Evolutionary conservation across 2,888 invertebrate genomes (phyloP).

Genomic region (Hypena proboscidalis): DNA sequence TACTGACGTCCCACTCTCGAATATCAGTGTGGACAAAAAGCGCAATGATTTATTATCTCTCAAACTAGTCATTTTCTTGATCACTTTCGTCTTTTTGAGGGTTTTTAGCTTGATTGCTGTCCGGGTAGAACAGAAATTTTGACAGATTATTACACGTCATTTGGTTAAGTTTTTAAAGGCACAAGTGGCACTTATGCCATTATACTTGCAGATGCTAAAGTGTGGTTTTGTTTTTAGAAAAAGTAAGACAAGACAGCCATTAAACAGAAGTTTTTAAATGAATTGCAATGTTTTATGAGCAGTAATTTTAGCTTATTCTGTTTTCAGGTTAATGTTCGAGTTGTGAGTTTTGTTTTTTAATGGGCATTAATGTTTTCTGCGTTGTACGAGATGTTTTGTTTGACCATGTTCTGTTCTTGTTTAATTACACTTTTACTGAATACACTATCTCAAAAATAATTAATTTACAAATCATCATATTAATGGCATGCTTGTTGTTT

Average conservation of each 20-base stretch:
- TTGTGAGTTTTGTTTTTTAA: slow-evolving; percentile 42
- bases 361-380: slow-evolving; percentile 35
- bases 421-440: slow-evolving; percentile 25
- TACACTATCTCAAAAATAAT: slow-evolving; percentile 4
- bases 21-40: slow-evolving; percentile 51
- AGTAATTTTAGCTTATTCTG: slow-evolving; percentile 38
- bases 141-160: slow-evolving; percentile 24
- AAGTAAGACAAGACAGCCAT: slow-evolving; percentile 36
- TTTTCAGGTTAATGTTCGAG: slow-evolving; percentile 55
- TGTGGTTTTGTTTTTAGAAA: slow-evolving; percentile 43
- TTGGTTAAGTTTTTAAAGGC: slow-evolving; percentile 20
- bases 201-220: slow-evolving; percentile 45
- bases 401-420: slow-evolving; percentile 22
- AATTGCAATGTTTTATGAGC: slow-evolving; percentile 45
- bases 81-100: slow-evolving; percentile 31
- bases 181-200: slow-evolving; percentile 19
- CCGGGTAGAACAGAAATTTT: slow-evolving; percentile 25
- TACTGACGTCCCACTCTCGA: slow-evolving; percentile 62
- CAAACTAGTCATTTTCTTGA: slow-evolving; percentile 42
- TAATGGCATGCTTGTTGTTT: too few relatives aligned
- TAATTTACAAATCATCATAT: too few relatives aligned
- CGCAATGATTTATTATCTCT: slow-evolving; percentile 53
- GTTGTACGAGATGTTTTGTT: slow-evolving; percentile 22
- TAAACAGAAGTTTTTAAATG: slow-evolving; percentile 41
- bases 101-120: slow-evolving; percentile 31